A percentile compares a stretch with the other conserved stretches of the same genome.
Evolutionary conservation across 2,888 invertebrate species (phyloP).

Genomic region (Spicauda simplicius): DNA sequence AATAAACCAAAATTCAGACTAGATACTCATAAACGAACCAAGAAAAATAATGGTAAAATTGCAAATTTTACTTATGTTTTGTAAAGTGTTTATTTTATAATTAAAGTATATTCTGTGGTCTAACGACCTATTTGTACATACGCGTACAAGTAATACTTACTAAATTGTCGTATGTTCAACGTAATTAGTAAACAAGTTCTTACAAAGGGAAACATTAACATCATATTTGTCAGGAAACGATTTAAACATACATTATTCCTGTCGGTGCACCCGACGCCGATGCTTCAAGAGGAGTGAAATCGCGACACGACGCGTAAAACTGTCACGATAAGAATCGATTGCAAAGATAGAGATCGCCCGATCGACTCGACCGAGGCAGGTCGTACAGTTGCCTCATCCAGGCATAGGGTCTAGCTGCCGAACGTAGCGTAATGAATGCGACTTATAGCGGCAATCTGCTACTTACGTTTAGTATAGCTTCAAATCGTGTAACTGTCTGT

Average conservation of each 20-base stretch:
- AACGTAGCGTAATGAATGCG: slow-evolving; percentile 53
- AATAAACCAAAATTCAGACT: too few relatives aligned
- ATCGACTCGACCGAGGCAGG: slow-evolving; percentile 54
- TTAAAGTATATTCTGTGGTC: too few relatives aligned
- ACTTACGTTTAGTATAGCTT: too few relatives aligned
- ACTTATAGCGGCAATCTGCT: slow-evolving; percentile 44
- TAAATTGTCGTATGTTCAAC: too few relatives aligned
- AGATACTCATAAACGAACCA: too few relatives aligned
- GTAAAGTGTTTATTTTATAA: too few relatives aligned
- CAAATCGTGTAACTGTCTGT: too few relatives aligned
- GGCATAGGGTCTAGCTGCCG: slow-evolving; percentile 50
- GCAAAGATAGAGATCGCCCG: slow-evolving; percentile 69
- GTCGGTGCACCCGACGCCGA: slow-evolving; percentile 48
- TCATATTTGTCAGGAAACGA: slow-evolving; percentile 44
- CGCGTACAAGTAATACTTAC: too few relatives aligned
- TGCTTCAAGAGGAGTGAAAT: slow-evolving; percentile 60
- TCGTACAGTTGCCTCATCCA: slow-evolving; percentile 63
- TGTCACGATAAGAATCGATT: slow-evolving; percentile 78
- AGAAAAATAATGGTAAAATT: too few relatives aligned
- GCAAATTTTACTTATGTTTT: too few relatives aligned
- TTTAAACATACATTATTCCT: slow-evolving; percentile 43
- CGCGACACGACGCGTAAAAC: slow-evolving; percentile 75
- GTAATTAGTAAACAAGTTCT: not conserved
- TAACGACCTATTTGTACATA: too few relatives aligned
- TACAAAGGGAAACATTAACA: slow-evolving; percentile 26